Conservation (phyloP, 2,113 vertebrate species). For the Neopipo cinnamomea region DNA sequence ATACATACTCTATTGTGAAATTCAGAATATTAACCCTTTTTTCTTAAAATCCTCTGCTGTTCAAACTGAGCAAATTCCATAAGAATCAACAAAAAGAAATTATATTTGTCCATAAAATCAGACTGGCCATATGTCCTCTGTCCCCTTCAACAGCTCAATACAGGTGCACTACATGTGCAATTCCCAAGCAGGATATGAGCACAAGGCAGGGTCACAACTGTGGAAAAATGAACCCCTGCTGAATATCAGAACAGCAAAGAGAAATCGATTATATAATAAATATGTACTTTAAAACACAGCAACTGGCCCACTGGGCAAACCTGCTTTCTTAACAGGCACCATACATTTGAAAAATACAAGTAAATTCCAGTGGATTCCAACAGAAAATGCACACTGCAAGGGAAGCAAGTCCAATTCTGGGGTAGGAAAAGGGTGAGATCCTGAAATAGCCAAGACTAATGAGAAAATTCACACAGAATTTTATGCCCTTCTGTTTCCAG, state of each 20-base stretch:
- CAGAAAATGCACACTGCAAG: neutral
- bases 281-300: neutral
- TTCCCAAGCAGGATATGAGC: neutral
- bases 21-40: neutral
- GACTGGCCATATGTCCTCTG: no score
- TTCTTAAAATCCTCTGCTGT: neutral
- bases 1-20: neutral
- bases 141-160: neutral
- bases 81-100: neutral
- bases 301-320: neutral
- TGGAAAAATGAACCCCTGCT: neutral
- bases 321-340: neutral
- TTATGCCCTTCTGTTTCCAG: neutral
- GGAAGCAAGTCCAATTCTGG: neutral
- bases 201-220: neutral
- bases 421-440: neutral
- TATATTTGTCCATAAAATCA: fast-evolving
- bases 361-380: neutral
- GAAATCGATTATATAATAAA: neutral
- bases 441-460: neutral
- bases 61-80: neutral
- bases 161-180: fast-evolving
- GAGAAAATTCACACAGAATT: neutral
- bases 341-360: neutral
- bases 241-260: neutral